These are phyloP conservation scores for Magallana angulata DNA, from an alignment of 1,140 invertebrate species.

Conservation along the genomic window DNA sequence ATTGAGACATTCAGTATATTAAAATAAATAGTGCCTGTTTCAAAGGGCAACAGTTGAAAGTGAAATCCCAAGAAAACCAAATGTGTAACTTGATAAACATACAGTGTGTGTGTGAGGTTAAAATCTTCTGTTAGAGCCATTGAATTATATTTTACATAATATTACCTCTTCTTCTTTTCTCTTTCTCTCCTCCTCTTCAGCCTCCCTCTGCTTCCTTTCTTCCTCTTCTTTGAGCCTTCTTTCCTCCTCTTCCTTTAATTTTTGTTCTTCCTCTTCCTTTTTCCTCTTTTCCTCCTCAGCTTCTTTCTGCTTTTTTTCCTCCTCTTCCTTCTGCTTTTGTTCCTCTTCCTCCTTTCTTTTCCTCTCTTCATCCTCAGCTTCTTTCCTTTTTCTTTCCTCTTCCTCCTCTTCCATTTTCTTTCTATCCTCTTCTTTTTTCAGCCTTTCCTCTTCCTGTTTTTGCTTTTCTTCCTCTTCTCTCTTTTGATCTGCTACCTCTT, in stretches of 20 bases:
- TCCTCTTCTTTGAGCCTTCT: neutral
- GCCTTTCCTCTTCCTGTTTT: neutral
- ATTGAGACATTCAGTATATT: too few relatives aligned
- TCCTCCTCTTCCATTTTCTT: neutral
- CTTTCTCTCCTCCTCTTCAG: slow-evolving; percentile 19
- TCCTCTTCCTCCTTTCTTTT: slow-evolving; percentile 30
- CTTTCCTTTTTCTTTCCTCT: neutral
- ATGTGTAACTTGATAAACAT: too few relatives aligned
- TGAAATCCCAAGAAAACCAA: too few relatives aligned
- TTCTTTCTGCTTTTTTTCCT: neutral
- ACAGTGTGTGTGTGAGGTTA: too few relatives aligned
- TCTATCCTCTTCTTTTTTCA: neutral
- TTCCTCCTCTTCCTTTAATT: slow-evolving; percentile 1
- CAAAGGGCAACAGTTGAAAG: too few relatives aligned
- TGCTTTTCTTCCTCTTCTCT: neutral
- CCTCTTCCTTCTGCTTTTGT: slow-evolving; percentile 29
- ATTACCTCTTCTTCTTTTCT: slow-evolving; percentile 22
- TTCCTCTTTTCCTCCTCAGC: slow-evolving; percentile 7
- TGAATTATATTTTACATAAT: too few relatives aligned
- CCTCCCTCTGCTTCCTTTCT: slow-evolving; percentile 2
- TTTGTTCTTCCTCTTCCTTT: slow-evolving; percentile 8
- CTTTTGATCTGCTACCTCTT: slow-evolving; percentile 16
- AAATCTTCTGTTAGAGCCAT: too few relatives aligned
- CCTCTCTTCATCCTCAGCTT: slow-evolving; percentile 7
- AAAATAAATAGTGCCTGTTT: too few relatives aligned